Evolutionary conservation across 2,113 vertebrate genomes (phyloP).

Genomic region (Sebastes fasciatus): DNA sequence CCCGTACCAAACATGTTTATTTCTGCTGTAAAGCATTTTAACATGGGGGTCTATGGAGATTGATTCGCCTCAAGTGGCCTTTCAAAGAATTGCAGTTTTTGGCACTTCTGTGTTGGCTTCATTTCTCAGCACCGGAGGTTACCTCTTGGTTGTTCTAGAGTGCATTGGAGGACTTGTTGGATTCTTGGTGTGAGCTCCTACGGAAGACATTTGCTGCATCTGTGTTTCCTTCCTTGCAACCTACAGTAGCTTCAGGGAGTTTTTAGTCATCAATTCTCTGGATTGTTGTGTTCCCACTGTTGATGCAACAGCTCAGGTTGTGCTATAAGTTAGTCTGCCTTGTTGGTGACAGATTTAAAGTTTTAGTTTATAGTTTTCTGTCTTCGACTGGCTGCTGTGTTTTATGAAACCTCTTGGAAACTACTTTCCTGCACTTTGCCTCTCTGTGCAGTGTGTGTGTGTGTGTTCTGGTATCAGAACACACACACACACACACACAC

Average conservation of each 20-base stretch:
- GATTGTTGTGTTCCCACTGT: background rate
- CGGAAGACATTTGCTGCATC: background rate
- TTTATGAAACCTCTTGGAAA: background rate
- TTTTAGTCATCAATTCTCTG: background rate
- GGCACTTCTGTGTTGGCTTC: too few relatives aligned
- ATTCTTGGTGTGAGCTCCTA: background rate
- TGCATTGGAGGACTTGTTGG: background rate
- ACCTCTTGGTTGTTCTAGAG: background rate
- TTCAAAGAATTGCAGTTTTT: too few relatives aligned
- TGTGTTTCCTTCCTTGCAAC: slow-evolving; percentile 6
- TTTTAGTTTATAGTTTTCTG: background rate
- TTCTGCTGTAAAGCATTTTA: too few relatives aligned
- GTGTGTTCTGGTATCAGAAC: slow-evolving; percentile 8
- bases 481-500: background rate
- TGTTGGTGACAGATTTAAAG: background rate
- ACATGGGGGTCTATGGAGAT: too few relatives aligned
- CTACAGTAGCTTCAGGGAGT: background rate
- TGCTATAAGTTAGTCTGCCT: background rate
- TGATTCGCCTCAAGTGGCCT: too few relatives aligned
- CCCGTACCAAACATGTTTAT: too few relatives aligned
- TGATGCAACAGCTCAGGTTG: background rate
- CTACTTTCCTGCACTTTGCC: background rate
- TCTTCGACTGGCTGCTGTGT: background rate
- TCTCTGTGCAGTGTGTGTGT: background rate
- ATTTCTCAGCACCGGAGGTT: too few relatives aligned